Conservation (phyloP, 2,888 invertebrate genomes). For the Gastracanthus pulcherrimus region DNA sequence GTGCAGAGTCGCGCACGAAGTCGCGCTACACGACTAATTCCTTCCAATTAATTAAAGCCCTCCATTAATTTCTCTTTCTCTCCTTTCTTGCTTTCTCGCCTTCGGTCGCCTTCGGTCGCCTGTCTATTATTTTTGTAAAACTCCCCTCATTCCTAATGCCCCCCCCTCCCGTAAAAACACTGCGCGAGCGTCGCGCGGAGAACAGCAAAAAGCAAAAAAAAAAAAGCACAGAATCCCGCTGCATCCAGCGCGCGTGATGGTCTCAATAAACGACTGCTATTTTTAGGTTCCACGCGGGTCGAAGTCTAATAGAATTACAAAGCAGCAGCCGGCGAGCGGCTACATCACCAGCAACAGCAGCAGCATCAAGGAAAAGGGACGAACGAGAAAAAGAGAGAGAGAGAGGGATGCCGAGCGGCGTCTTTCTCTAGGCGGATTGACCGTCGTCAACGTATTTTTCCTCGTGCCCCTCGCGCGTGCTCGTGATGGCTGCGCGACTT, state of each 20-base stretch:
- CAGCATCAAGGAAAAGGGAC: background rate
- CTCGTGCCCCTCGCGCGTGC: background rate
- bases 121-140: background rate
- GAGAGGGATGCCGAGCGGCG: background rate
- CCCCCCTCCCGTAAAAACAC: background rate
- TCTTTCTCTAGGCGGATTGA: background rate
- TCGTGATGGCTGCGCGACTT: too few relatives aligned
- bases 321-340: constrained; percentile 19
- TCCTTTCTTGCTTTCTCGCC: background rate
- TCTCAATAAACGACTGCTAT: constrained; percentile 50
- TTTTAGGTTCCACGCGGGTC: constrained; percentile 39
- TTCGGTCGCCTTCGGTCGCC: background rate
- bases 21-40: constrained; percentile 1
- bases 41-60: background rate
- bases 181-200: too few relatives aligned
- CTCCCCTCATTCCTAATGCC: background rate
- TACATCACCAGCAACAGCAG: background rate
- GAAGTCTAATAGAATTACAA: constrained; percentile 50
- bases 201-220: background rate
- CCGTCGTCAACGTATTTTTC: constrained; percentile 18
- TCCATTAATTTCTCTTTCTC: background rate
- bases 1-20: background rate
- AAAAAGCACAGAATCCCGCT: background rate
- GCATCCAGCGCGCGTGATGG: background rate
- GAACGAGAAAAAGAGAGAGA: background rate